A percentile compares a stretch with the other conserved stretches of the same genome.
Conservation (phyloP, 2,797 vertebrate species). For the Lithobates sylvaticus region DNA sequence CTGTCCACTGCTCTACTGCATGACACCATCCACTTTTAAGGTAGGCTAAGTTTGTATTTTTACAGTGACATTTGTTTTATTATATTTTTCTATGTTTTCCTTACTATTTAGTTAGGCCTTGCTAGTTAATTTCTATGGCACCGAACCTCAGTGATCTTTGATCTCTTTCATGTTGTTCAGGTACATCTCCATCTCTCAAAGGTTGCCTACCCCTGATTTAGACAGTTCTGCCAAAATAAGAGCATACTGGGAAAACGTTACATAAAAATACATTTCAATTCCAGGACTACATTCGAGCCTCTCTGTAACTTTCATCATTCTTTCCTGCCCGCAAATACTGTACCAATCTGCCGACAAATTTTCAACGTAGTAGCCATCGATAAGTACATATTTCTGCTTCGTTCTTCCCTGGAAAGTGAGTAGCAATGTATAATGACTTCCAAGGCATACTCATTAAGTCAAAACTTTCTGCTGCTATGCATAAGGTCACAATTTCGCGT, state of each 20-base stretch:
- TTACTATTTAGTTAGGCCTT: too few species aligned
- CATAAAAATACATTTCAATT: too few species aligned
- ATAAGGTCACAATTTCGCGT: not conserved
- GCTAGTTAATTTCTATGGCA: too few species aligned
- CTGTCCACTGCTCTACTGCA: too few species aligned
- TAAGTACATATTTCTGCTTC: not conserved
- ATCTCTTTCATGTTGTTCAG: too few species aligned
- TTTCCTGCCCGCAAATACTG: not conserved
- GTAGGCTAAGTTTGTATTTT: too few species aligned
- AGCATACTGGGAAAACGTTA: not conserved
- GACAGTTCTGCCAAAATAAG: not conserved
- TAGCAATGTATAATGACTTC: not conserved
- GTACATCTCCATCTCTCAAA: too few species aligned
- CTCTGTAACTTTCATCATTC: not conserved
- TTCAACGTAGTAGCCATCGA: not conserved
- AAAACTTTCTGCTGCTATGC: not conserved
- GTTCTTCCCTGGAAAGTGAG: not conserved
- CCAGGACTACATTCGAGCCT: too few species aligned
- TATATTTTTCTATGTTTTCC: too few species aligned
- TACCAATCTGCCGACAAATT: not conserved
- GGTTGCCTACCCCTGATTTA: not conserved
- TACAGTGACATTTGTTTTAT: too few species aligned
- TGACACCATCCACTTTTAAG: too few species aligned
- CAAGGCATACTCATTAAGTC: not conserved
- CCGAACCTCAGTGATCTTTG: too few species aligned